Conservation (phyloP, 2,888 invertebrate species). For the Polymixis lichenea region DNA sequence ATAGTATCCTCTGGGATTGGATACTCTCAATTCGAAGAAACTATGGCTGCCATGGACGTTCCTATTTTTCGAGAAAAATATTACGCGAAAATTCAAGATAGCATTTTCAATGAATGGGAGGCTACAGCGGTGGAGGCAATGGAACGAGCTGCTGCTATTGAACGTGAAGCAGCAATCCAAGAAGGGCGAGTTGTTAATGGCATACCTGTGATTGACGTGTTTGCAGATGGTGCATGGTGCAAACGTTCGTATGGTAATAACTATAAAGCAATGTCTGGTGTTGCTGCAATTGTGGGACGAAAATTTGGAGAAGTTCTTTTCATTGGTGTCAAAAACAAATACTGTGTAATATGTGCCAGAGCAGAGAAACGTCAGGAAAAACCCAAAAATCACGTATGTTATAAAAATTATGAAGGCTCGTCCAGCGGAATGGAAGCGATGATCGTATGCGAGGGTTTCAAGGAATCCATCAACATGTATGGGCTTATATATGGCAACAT, state of each 20-base stretch:
- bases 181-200: constrained; percentile 19
- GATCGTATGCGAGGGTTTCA: background rate
- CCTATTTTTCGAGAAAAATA: no score
- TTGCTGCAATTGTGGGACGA: constrained; percentile 20
- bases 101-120: no score
- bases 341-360: constrained; percentile 18
- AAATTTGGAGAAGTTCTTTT: background rate
- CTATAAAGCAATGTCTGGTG: constrained; percentile 31
- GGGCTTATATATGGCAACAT: no score
- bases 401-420: constrained; percentile 13
- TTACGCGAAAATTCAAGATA: no score
- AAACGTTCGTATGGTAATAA: constrained; percentile 25
- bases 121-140: no score
- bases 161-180: constrained; percentile 22
- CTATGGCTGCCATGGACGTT: no score
- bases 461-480: no score
- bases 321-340: constrained; percentile 29
- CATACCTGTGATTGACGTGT: constrained; percentile 21
- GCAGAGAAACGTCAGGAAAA: constrained; percentile 10
- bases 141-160: constrained; percentile 14
- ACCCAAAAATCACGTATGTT: constrained; percentile 1
- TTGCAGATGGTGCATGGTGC: constrained; percentile 32
- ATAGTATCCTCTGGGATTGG: no score
- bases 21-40: no score
- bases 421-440: constrained; percentile 17